phyloP scores from a whole-genome alignment of 2,888 invertebrate species.

The Leuctra nigra region DNA sequence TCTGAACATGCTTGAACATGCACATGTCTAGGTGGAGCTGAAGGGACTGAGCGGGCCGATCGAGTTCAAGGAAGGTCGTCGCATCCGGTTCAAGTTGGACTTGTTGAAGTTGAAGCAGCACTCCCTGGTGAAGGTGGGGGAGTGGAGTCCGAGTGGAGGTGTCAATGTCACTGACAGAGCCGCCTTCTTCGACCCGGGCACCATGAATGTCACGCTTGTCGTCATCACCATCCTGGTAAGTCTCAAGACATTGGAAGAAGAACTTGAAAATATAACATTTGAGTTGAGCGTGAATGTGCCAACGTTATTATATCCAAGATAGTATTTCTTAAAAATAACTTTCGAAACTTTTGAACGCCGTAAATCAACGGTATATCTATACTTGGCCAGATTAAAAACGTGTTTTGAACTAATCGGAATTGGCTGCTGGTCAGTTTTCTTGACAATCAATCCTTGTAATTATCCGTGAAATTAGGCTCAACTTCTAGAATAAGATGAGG shows the following conservation, averaged over 20 bases:
- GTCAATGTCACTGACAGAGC: slow-evolving; percentile 63
- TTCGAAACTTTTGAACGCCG: too few relatives aligned
- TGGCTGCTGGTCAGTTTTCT: too few relatives aligned
- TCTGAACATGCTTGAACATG: too few relatives aligned
- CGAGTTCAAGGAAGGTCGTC: slow-evolving; percentile 69
- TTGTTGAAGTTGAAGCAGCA: slow-evolving; percentile 66
- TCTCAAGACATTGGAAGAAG: slow-evolving; percentile 23
- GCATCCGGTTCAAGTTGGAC: slow-evolving; percentile 69
- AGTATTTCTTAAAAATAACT: too few relatives aligned
- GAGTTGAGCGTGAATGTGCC: too few relatives aligned
- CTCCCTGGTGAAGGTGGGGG: slow-evolving; percentile 66
- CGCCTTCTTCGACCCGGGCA: slow-evolving; percentile 64
- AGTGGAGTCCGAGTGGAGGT: slow-evolving; percentile 61
- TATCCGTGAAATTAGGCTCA: too few relatives aligned
- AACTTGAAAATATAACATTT: background rate
- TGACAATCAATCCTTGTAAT: too few relatives aligned
- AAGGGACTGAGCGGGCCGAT: slow-evolving; percentile 74
- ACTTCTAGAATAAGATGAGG: too few relatives aligned
- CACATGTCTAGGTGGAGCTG: slow-evolving; percentile 58
- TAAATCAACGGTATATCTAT: too few relatives aligned
- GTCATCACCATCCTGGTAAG: slow-evolving; percentile 70
- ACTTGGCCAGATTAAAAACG: too few relatives aligned
- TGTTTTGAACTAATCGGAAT: too few relatives aligned
- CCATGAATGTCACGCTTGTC: slow-evolving; percentile 66
- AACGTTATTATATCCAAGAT: too few relatives aligned